Conservation (phyloP, 2,888 invertebrate genomes). For the Escarpia spicata region DNA sequence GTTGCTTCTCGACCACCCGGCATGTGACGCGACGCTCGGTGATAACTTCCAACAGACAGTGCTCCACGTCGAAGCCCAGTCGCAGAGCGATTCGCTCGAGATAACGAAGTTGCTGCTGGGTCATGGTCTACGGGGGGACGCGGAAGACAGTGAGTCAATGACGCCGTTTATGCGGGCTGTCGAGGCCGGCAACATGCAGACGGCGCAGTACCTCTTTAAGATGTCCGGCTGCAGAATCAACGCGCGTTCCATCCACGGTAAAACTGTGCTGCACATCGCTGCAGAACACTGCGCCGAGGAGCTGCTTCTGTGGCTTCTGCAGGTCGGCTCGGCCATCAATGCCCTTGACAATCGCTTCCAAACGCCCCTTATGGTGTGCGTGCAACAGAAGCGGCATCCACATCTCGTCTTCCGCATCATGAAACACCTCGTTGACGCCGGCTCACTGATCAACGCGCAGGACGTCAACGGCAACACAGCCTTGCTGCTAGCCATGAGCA, state of each 20-base stretch:
- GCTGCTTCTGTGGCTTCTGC: conserved; percentile 34
- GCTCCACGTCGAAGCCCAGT: conserved; percentile 35
- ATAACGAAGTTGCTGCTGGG: conserved; percentile 21
- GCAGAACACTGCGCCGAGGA: conserved; percentile 28
- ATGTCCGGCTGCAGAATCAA: conserved; percentile 29
- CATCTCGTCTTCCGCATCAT: conserved; percentile 33
- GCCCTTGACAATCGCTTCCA: conserved; percentile 26
- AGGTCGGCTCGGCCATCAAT: conserved; percentile 28
- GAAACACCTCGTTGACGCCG: conserved; percentile 31
- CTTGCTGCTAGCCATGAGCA: conserved; percentile 35
- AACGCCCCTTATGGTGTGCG: conserved; percentile 38
- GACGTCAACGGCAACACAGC: conserved; percentile 35
- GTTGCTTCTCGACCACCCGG: conserved; percentile 10
- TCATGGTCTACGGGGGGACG: conserved; percentile 29
- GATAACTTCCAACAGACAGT: conserved; percentile 32
- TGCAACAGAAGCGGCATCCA: conserved; percentile 27
- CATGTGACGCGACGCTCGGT: conserved; percentile 26
- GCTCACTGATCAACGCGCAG: conserved; percentile 29
- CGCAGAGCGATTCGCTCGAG: not conserved
- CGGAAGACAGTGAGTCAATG: conserved; percentile 28
- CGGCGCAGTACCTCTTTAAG: conserved; percentile 29
- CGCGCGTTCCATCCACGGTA: conserved; percentile 13
- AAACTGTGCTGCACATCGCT: conserved; percentile 35
- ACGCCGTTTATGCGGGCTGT: conserved; percentile 37
- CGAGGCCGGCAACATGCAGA: conserved; percentile 31